Percentiles rank a stretch among this genome's conserved stretches.
Conservation (phyloP, 2,113 vertebrate genomes). For the Felis chaus region DNA sequence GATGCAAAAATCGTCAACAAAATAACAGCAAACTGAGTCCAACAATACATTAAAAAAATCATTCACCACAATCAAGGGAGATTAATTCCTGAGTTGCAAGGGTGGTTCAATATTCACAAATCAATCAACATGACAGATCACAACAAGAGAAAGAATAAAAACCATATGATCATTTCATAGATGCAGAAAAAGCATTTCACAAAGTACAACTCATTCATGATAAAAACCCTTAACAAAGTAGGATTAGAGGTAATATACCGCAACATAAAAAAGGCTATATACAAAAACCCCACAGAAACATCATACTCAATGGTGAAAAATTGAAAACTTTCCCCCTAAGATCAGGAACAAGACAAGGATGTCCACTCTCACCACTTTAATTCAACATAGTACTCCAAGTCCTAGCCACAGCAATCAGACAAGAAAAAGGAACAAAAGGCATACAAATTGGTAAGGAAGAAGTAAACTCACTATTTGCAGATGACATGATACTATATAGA, state of each 20-base stretch:
- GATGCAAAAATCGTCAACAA: not conserved
- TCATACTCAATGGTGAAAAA: not conserved
- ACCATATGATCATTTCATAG: not conserved
- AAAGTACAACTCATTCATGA: not conserved
- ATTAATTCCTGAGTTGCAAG: not conserved
- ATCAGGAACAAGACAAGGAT: not conserved
- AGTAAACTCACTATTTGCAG: not conserved
- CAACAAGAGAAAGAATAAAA: not conserved
- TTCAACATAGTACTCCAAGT: not conserved
- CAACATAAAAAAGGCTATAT: not conserved
- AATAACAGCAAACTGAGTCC: not conserved
- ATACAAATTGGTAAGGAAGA: not conserved
- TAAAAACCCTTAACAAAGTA: not conserved
- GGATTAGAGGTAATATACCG: not conserved
- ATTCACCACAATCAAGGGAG: not conserved
- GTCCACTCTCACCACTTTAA: not conserved
- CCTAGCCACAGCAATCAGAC: not conserved
- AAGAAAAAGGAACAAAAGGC: not conserved
- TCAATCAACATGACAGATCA: not conserved
- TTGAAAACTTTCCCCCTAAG: not conserved
- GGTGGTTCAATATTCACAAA: not conserved
- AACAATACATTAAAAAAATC: not conserved
- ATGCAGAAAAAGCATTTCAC: not conserved
- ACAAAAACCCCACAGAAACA: not conserved
- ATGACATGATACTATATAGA: not conserved